Evolutionary conservation across 1,140 invertebrate species (phyloP).

Genomic region (Adelges cooleyi): DNA sequence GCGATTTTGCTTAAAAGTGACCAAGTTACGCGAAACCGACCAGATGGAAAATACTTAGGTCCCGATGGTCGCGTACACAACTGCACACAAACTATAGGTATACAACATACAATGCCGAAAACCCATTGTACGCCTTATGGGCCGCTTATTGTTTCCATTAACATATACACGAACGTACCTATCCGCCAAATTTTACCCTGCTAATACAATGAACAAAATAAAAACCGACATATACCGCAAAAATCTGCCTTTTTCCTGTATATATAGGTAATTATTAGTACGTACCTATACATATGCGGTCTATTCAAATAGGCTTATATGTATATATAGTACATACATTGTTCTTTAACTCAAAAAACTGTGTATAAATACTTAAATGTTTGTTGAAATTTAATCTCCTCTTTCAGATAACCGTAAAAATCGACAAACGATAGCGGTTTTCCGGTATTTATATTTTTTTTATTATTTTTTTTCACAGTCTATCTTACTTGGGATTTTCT

Average conservation of each 20-base stretch:
- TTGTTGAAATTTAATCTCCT: conserved; percentile 12
- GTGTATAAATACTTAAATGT: background rate
- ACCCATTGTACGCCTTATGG: conserved; percentile 1
- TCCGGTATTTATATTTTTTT: conserved; percentile 1
- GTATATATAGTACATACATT: no score
- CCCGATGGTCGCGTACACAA: background rate
- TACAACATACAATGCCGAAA: background rate
- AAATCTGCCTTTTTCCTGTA: conserved; percentile 24
- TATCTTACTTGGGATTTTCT: no score
- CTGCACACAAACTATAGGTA: background rate
- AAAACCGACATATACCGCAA: conserved; percentile 17
- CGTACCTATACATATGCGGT: no score
- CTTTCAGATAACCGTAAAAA: conserved; percentile 7
- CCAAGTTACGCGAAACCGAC: conserved; percentile 18
- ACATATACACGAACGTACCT: background rate
- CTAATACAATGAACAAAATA: background rate
- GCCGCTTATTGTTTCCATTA: conserved; percentile 4
- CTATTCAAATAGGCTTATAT: background rate
- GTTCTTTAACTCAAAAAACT: background rate
- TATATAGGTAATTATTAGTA: conserved; percentile 7
- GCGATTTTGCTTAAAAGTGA: background rate
- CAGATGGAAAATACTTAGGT: conserved; percentile 11
- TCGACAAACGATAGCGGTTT: conserved; percentile 15
- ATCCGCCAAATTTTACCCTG: background rate
- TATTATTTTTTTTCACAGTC: no score